Percentiles rank a stretch among this genome's conserved stretches.
Conservation (phyloP, 2,113 vertebrate genomes). For the Daboia siamensis region DNA sequence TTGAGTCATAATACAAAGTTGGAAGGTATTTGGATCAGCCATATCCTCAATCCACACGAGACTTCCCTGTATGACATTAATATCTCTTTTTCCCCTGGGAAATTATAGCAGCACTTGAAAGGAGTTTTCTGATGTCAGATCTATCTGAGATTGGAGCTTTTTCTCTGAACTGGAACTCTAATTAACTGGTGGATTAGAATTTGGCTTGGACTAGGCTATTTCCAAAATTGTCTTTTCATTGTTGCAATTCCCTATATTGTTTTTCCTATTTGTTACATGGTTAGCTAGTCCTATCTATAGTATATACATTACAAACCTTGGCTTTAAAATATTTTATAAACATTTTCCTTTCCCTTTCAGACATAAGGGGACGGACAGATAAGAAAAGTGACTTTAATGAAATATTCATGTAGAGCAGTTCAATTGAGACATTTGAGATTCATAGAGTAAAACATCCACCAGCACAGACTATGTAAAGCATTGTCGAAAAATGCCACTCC, state of each 20-base stretch:
- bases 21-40: not conserved
- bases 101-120: not conserved
- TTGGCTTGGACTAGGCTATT: not conserved
- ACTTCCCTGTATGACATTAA: not conserved
- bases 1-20: not conserved
- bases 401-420: not conserved
- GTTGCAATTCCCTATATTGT: not conserved
- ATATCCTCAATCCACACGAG: not conserved
- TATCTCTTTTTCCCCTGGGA: not conserved
- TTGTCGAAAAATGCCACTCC: not conserved
- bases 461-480: not conserved
- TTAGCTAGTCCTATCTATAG: not conserved
- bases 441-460: constrained; percentile 12
- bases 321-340: constrained; percentile 23
- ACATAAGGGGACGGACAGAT: not conserved
- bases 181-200: not conserved
- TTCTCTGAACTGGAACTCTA: not conserved
- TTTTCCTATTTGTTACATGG: not conserved
- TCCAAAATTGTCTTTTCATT: not conserved
- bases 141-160: not conserved
- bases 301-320: constrained; percentile 3
- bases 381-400: constrained; percentile 6
- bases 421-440: not conserved
- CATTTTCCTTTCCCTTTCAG: not conserved
- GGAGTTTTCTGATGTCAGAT: not conserved